phyloP scores from a whole-genome alignment of 2,888 invertebrate genomes.

The Tetragonisca angustula region DNA sequence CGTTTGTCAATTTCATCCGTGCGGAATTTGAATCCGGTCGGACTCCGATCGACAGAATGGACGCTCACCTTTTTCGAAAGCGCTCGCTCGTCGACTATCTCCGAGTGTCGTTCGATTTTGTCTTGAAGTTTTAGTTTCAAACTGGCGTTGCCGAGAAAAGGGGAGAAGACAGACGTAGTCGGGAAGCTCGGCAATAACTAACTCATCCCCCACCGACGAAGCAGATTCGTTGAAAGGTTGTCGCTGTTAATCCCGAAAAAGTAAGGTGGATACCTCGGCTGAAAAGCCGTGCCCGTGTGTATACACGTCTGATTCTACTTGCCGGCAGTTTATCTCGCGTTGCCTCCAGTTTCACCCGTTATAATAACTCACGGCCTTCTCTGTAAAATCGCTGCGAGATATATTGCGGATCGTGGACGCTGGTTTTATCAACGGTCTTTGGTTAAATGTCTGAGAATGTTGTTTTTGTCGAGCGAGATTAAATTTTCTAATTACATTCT shows the following conservation, averaged over 20 bases:
- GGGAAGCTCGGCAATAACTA: too few species aligned
- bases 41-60: slow-evolving; percentile 13
- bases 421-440: not conserved
- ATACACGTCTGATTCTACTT: not conserved
- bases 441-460: not conserved
- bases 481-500: too few species aligned
- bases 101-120: not conserved
- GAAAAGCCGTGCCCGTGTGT: not conserved
- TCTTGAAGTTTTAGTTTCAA: not conserved
- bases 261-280: not conserved
- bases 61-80: not conserved
- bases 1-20: slow-evolving; percentile 41
- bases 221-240: not conserved
- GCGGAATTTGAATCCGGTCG: slow-evolving; percentile 1
- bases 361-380: not conserved
- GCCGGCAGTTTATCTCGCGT: not conserved
- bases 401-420: not conserved
- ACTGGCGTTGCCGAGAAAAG: not conserved
- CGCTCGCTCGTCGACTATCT: not conserved
- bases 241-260: not conserved
- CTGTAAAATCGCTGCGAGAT: not conserved
- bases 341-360: not conserved
- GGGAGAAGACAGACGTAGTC: too few species aligned
- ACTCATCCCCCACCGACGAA: not conserved
- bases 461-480: too few species aligned